Conservation (phyloP, 1,140 invertebrate species). For the Formica exsecta region DNA sequence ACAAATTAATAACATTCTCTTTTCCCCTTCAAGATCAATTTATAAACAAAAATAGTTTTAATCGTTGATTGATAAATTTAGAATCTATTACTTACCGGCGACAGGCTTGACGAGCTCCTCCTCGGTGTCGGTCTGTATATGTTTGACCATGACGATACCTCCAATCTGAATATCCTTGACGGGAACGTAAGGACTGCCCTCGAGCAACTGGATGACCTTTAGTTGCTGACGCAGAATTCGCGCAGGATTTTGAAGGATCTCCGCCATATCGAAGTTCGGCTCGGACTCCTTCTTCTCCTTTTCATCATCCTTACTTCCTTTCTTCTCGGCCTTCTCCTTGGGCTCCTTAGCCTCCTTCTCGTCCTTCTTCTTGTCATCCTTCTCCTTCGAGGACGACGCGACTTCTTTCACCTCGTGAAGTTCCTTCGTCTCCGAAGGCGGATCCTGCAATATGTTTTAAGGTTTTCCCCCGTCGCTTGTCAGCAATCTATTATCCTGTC, state of each 20-base stretch:
- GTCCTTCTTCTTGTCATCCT: constrained; percentile 85
- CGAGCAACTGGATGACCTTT: constrained; percentile 94
- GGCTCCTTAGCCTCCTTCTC: constrained; percentile 86
- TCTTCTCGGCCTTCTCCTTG: constrained; percentile 84
- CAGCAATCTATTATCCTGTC: constrained; percentile 18
- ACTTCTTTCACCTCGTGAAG: constrained; percentile 43
- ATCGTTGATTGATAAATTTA: background rate
- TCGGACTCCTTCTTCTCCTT: constrained; percentile 94
- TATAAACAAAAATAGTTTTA: constrained; percentile 7
- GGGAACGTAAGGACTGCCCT: constrained; percentile 93
- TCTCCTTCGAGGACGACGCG: constrained; percentile 43
- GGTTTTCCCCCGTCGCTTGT: background rate
- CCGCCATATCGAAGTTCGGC: constrained; percentile 90
- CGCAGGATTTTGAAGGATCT: constrained; percentile 97
- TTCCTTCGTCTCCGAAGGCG: constrained; percentile 60
- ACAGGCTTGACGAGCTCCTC: constrained; percentile 98
- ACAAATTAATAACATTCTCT: background rate
- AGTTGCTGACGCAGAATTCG: constrained; percentile 97
- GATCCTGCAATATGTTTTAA: constrained; percentile 60
- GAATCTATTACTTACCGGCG: constrained; percentile 86
- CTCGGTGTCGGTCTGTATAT: constrained; percentile 90
- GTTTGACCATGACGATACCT: constrained; percentile 98
- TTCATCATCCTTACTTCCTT: constrained; percentile 84
- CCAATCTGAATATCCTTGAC: constrained; percentile 97
- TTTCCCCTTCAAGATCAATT: background rate